phyloP scores from a whole-genome alignment of 2,888 invertebrate genomes.

The Agrotis clavis region DNA sequence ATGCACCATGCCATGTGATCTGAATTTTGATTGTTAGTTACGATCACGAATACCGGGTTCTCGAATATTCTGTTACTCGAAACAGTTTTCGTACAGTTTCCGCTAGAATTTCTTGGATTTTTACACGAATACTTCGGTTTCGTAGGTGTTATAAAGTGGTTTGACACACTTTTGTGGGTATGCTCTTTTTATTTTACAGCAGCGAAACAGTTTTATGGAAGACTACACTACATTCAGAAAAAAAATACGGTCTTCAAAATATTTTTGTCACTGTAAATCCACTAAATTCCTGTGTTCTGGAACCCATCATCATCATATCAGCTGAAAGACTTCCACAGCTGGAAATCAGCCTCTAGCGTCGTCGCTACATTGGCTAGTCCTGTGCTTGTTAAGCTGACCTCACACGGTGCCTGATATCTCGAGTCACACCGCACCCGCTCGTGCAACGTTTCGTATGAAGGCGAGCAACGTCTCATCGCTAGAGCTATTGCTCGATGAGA shows the following conservation, averaged over 20 bases:
- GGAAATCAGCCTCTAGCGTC: not conserved
- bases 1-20: constrained; percentile 59
- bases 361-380: not conserved
- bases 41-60: constrained; percentile 56
- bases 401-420: no score
- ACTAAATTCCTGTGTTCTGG: not conserved
- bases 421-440: no score
- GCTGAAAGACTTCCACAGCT: not conserved
- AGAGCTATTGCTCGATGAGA: no score
- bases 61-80: constrained; percentile 57
- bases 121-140: constrained; percentile 26
- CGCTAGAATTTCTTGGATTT: constrained; percentile 47
- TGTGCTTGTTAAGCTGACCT: not conserved
- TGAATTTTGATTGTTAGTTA: constrained; percentile 60
- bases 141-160: constrained; percentile 33
- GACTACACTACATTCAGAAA: not conserved
- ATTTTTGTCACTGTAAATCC: not conserved
- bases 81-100: constrained; percentile 43
- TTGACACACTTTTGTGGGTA: constrained; percentile 34
- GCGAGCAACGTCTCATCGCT: no score
- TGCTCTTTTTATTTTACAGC: constrained; percentile 22
- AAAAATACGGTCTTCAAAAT: not conserved
- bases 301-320: not conserved
- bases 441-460: no score
- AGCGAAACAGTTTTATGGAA: not conserved